These are phyloP conservation scores for Melanocharis versteri DNA, from an alignment of 2,113 vertebrate genomes.

Conservation along the genomic window DNA sequence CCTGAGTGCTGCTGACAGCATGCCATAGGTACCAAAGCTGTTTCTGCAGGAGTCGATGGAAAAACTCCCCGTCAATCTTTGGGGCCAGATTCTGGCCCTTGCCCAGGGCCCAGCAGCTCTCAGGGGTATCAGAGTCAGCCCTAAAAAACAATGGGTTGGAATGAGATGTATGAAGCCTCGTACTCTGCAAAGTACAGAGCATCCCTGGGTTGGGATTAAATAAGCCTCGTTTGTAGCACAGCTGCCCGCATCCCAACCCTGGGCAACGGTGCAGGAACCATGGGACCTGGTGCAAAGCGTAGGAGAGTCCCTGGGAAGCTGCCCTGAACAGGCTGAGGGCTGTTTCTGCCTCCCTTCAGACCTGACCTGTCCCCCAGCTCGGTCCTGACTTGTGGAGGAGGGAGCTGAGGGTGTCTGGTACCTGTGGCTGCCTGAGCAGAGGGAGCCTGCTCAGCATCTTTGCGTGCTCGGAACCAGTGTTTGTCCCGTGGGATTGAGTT, in stretches of 20 bases:
- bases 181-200: neutral
- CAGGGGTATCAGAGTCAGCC: neutral
- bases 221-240: neutral
- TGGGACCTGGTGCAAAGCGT: neutral
- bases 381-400: neutral
- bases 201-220: neutral
- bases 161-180: neutral
- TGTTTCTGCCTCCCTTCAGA: neutral
- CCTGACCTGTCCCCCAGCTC: neutral
- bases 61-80: neutral
- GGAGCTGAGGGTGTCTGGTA: neutral
- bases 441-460: neutral
- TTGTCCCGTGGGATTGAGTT: neutral
- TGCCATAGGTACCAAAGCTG: neutral
- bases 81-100: neutral
- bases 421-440: neutral
- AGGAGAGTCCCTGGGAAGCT: neutral
- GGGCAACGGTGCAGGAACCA: fast-evolving
- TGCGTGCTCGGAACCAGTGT: fast-evolving
- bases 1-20: neutral
- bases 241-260: neutral
- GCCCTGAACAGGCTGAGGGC: neutral
- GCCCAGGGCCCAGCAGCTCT: neutral
- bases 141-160: fast-evolving
- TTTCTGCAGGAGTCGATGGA: neutral